phyloP scores from a whole-genome alignment of 2,888 invertebrate genomes.

The Macaria liturata region DNA sequence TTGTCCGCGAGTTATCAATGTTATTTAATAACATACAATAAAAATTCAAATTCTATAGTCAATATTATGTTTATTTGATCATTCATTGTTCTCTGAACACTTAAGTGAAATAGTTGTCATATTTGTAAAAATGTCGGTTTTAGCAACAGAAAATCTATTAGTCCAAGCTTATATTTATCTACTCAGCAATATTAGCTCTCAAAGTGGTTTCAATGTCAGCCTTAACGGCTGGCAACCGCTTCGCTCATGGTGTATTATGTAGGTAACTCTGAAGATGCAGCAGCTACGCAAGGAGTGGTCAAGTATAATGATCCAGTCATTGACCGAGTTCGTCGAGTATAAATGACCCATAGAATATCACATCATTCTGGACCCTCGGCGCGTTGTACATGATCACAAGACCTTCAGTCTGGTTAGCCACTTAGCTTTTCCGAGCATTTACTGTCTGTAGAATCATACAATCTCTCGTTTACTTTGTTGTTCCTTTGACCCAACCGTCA shows the following conservation, averaged over 20 bases:
- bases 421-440: slow-evolving; percentile 74
- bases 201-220: slow-evolving; percentile 54
- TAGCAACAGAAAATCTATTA: slow-evolving; percentile 48
- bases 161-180: slow-evolving; percentile 64
- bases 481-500: slow-evolving; percentile 79
- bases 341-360: slow-evolving; percentile 89
- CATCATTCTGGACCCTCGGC: slow-evolving; percentile 84
- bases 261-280: slow-evolving; percentile 71
- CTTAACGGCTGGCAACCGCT: slow-evolving; percentile 52
- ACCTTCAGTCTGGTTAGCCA: slow-evolving; percentile 70
- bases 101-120: too few relatives aligned
- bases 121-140: slow-evolving; percentile 38
- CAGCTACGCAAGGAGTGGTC: slow-evolving; percentile 51
- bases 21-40: too few relatives aligned
- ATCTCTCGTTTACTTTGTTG: slow-evolving; percentile 85
- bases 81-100: too few relatives aligned
- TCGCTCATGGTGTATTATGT: slow-evolving; percentile 52
- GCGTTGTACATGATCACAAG: slow-evolving; percentile 84
- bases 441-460: slow-evolving; percentile 83
- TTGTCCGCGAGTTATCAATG: too few relatives aligned
- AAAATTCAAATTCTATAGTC: too few relatives aligned
- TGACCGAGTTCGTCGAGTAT: slow-evolving; percentile 79
- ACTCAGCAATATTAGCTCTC: slow-evolving; percentile 62
- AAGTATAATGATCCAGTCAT: slow-evolving; percentile 62
- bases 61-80: too few relatives aligned